phyloP scores from a whole-genome alignment of 2,888 invertebrate genomes.

The Ferdinandea cuprea region DNA sequence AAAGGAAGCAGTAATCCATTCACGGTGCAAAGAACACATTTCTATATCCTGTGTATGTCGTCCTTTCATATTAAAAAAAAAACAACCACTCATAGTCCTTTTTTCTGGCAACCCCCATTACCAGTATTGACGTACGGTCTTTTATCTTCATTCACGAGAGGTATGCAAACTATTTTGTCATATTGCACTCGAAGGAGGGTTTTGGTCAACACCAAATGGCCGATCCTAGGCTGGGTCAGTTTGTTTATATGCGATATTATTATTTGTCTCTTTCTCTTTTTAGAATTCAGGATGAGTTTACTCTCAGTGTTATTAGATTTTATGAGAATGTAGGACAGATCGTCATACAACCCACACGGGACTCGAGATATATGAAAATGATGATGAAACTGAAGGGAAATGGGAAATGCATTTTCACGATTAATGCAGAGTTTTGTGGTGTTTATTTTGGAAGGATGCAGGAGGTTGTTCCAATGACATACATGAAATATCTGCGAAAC shows the following conservation, averaged over 20 bases:
- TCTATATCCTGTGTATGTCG: background rate
- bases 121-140: slow-evolving; percentile 29
- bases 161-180: slow-evolving; percentile 45
- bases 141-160: slow-evolving; percentile 30
- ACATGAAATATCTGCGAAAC: slow-evolving; percentile 24
- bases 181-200: slow-evolving; percentile 10
- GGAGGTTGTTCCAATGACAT: slow-evolving; percentile 40
- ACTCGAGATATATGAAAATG: slow-evolving; percentile 40
- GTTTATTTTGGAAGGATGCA: background rate
- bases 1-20: slow-evolving; percentile 1
- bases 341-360: slow-evolving; percentile 2
- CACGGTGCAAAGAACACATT: slow-evolving; percentile 5
- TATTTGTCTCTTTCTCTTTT: slow-evolving; percentile 21
- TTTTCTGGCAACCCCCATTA: slow-evolving; percentile 20
- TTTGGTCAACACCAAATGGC: slow-evolving; percentile 19
- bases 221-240: slow-evolving; percentile 24
- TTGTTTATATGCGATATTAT: slow-evolving; percentile 17
- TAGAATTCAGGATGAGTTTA: slow-evolving; percentile 22
- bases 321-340: slow-evolving; percentile 40
- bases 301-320: slow-evolving; percentile 38
- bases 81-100: background rate
- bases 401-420: slow-evolving; percentile 61
- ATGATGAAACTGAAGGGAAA: slow-evolving; percentile 34
- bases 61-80: background rate
- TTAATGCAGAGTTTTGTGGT: slow-evolving; percentile 49